A percentile compares a stretch with the other conserved stretches of the same genome.
These are phyloP conservation scores for Lymantria dispar DNA, from an alignment of 2,888 invertebrate species.

Conservation along the genomic window DNA sequence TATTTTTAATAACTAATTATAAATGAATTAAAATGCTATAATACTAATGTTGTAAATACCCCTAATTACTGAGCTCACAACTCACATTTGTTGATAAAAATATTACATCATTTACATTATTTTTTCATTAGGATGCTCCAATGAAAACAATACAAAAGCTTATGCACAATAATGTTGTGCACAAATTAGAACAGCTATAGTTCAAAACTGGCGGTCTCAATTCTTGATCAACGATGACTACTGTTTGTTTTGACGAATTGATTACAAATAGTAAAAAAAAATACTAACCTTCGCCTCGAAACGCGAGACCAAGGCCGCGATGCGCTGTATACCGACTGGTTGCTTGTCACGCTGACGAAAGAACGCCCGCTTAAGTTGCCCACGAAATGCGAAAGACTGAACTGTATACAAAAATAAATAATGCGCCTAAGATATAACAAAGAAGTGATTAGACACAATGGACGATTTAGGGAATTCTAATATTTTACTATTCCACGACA, in stretches of 20 bases:
- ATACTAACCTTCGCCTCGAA: conserved; percentile 84
- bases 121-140: too few species aligned
- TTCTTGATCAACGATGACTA: conserved; percentile 16
- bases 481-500: conserved; percentile 17
- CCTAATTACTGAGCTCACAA: too few species aligned
- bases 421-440: conserved; percentile 39
- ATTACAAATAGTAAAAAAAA: conserved; percentile 20
- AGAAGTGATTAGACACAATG: conserved; percentile 37
- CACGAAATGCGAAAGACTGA: conserved; percentile 81
- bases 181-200: neutral
- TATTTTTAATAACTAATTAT: too few species aligned
- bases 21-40: too few species aligned
- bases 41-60: too few species aligned
- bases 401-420: conserved; percentile 70
- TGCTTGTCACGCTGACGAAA: conserved; percentile 82
- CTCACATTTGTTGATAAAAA: too few species aligned
- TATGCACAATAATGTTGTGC: neutral
- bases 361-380: conserved; percentile 84
- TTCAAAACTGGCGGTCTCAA: conserved; percentile 28
- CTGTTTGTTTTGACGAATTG: conserved; percentile 45
- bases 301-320: conserved; percentile 86
- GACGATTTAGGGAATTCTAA: conserved; percentile 17
- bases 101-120: too few species aligned
- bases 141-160: too few species aligned
- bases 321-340: conserved; percentile 83